Percentiles rank a stretch among this genome's conserved stretches.
Conservation (phyloP, 2,888 invertebrate species). For the Phymatocera aterrima region DNA sequence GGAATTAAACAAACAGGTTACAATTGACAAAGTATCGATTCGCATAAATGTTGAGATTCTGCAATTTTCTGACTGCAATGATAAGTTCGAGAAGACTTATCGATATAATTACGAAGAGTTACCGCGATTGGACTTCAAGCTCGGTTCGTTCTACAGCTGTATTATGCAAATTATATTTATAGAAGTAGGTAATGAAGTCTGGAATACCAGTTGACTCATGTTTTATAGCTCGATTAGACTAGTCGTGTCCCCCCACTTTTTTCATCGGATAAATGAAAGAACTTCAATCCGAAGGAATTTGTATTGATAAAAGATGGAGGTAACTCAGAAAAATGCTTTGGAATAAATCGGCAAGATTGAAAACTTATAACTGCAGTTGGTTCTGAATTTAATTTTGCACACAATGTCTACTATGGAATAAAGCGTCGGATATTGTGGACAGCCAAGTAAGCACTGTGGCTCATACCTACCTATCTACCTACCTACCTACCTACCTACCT, state of each 20-base stretch:
- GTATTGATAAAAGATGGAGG: not conserved
- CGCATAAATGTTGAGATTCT: no score
- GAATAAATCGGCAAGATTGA: not conserved
- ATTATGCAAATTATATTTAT: no score
- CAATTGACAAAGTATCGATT: no score
- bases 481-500: no score
- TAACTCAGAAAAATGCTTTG: not conserved
- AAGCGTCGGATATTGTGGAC: conserved; percentile 4
- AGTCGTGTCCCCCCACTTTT: not conserved
- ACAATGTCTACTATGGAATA: not conserved
- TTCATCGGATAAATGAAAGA: not conserved
- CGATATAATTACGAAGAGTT: no score
- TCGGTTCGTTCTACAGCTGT: no score
- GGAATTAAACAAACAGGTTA: no score
- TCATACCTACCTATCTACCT: conserved; percentile 11
- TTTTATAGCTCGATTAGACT: not conserved
- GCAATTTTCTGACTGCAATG: no score
- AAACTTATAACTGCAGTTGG: not conserved
- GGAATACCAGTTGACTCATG: not conserved
- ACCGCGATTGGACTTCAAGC: no score
- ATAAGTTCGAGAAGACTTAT: no score
- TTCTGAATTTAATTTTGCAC: not conserved
- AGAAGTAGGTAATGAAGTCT: no score
- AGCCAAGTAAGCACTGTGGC: conserved; percentile 6
- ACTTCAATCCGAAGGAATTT: not conserved